A percentile compares a stretch with the other conserved stretches of the same genome.
Evolutionary conservation across 2,888 invertebrate species (phyloP).

Genomic region (Gymnocheta viridis): DNA sequence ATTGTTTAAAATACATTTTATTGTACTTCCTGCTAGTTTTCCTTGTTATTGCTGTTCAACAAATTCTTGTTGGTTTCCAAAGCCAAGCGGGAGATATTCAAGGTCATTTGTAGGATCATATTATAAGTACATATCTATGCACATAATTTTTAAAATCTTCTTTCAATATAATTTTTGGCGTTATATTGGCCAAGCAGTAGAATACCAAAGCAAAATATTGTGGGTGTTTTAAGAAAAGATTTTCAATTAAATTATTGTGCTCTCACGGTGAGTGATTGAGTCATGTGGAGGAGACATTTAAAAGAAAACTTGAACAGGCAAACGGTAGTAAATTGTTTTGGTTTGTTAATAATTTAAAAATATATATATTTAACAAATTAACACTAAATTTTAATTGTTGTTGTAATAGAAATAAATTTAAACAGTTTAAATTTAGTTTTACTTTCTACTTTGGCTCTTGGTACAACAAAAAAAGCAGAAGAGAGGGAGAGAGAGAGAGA

Average conservation of each 20-base stretch:
- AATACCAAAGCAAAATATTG: constrained; percentile 43
- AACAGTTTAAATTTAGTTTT: neutral
- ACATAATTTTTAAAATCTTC: neutral
- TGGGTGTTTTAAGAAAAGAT: constrained; percentile 22
- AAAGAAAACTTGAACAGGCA: constrained; percentile 14
- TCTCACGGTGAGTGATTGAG: too few relatives aligned
- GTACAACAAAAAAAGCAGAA: neutral
- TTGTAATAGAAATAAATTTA: neutral
- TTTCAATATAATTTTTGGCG: constrained; percentile 24
- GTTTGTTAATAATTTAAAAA: constrained; percentile 27
- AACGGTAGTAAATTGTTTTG: constrained; percentile 47
- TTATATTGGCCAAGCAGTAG: constrained; percentile 51
- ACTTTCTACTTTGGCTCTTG: neutral
- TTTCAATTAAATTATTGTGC: constrained; percentile 6
- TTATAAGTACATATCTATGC: too few relatives aligned
- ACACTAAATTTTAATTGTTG: constrained; percentile 9
- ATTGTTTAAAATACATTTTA: too few relatives aligned
- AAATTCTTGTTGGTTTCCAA: constrained; percentile 46
- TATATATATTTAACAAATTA: constrained; percentile 51
- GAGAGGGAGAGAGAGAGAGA: neutral
- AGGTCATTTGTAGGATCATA: neutral
- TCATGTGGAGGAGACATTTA: constrained; percentile 37
- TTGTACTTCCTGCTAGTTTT: neutral
- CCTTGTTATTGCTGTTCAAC: neutral
- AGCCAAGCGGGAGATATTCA: constrained; percentile 47